phyloP scores from a whole-genome alignment of 2,888 invertebrate genomes.

The Tanytarsus gracilentus region DNA sequence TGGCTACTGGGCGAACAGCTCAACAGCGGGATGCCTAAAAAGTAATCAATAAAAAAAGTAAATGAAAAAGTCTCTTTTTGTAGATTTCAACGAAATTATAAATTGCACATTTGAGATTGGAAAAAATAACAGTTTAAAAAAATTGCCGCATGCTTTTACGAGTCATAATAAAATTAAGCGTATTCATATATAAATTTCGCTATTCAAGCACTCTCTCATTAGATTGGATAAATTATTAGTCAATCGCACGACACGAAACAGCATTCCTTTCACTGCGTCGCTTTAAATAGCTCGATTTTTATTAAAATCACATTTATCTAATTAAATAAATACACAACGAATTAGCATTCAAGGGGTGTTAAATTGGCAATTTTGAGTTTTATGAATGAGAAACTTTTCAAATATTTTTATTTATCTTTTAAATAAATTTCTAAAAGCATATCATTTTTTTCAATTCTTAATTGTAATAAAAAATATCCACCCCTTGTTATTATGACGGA shows the following conservation, averaged over 20 bases:
- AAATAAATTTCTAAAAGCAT: no score
- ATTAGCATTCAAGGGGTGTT: no score
- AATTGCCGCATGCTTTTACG: background rate
- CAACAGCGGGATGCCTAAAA: constrained; percentile 19
- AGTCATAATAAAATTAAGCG: background rate
- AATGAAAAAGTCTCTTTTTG: background rate
- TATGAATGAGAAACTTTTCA: no score
- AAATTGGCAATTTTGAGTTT: no score
- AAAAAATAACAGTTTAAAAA: background rate
- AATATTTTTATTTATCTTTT: no score
- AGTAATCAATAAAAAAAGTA: constrained; percentile 18
- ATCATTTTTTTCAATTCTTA: no score
- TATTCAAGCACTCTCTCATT: background rate
- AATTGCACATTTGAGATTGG: background rate
- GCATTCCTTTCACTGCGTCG: constrained; percentile 1
- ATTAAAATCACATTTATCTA: no score
- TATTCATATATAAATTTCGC: background rate
- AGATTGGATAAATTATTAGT: constrained; percentile 1
- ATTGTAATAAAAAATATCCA: no score
- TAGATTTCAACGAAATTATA: background rate
- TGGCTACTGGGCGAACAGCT: constrained; percentile 20
- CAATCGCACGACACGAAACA: background rate
- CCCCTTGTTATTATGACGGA: no score
- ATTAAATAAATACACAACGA: no score
- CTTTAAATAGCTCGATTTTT: no score